Percentiles rank a stretch among this genome's conserved stretches.
These are phyloP conservation scores for Hetaerina americana DNA, from an alignment of 1,140 invertebrate species.

Conservation along the genomic window DNA sequence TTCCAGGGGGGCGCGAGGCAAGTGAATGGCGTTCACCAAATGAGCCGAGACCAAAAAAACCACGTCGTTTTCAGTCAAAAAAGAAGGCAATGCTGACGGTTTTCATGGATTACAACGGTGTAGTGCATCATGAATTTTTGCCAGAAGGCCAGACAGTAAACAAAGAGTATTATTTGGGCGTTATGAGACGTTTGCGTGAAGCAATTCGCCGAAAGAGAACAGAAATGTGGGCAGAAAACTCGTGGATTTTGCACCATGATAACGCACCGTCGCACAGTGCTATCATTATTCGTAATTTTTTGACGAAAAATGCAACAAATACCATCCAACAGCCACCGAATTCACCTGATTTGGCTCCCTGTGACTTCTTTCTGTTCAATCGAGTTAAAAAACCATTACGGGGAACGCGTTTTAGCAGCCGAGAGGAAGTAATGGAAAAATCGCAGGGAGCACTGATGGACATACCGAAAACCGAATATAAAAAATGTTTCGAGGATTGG, in stretches of 20 bases:
- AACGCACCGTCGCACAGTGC: not conserved
- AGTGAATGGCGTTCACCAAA: too few species aligned
- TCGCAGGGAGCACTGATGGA: too few species aligned
- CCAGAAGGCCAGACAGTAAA: conserved; percentile 21
- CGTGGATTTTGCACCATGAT: conserved; percentile 2
- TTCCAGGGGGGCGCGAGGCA: conserved; percentile 15
- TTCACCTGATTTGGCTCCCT: conserved; percentile 5
- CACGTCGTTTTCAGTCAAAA: conserved; percentile 14
- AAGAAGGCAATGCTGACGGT: conserved; percentile 20
- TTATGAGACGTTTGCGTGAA: conserved; percentile 20
- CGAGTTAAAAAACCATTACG: conserved; percentile 21
- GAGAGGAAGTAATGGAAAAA: too few species aligned
- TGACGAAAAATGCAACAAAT: not conserved
- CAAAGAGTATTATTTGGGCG: conserved; percentile 20
- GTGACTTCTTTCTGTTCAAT: conserved; percentile 27
- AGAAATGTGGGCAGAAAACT: conserved; percentile 1
- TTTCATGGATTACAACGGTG: conserved; percentile 20
- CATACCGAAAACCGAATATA: conserved; percentile 15
- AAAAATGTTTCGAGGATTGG: conserved; percentile 14
- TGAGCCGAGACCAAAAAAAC: too few species aligned
- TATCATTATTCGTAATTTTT: conserved; percentile 1
- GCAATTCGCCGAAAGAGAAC: conserved; percentile 16
- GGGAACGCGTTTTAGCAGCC: too few species aligned
- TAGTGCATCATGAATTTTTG: conserved; percentile 23
- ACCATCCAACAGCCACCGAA: not conserved